phyloP scores from a whole-genome alignment of 2,797 vertebrate genomes.

The Pristis pectinata region DNA sequence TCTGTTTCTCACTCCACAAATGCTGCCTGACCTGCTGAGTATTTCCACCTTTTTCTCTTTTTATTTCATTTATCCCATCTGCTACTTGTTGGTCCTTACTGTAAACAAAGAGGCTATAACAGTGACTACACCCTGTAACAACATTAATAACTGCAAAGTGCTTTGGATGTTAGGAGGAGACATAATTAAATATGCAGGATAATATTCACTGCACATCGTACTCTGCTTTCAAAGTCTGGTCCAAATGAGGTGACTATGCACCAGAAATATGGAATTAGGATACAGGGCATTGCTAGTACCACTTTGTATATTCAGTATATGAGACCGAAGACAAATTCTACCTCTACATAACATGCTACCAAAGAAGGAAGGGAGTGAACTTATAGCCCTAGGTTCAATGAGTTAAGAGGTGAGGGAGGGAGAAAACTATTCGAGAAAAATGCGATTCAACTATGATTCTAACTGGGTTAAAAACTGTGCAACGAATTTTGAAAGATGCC shows the following conservation, averaged over 20 bases:
- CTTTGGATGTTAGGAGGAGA: background rate
- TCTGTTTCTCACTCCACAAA: too few relatives aligned
- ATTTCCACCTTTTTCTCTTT: too few relatives aligned
- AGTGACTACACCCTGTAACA: background rate
- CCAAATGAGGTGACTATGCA: too few relatives aligned
- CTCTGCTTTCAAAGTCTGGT: too few relatives aligned
- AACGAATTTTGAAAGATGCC: background rate
- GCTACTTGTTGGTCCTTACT: background rate
- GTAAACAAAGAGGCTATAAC: background rate
- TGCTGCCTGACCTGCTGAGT: too few relatives aligned
- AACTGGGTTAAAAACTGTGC: background rate
- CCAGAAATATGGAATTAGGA: too few relatives aligned
- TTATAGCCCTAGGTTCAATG: background rate
- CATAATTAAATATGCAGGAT: background rate
- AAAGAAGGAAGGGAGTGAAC: background rate
- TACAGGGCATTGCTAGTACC: too few relatives aligned
- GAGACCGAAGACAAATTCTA: too few relatives aligned
- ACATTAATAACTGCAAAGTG: background rate
- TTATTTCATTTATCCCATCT: background rate
- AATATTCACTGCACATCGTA: too few relatives aligned
- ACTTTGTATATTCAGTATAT: too few relatives aligned
- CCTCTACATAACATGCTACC: too few relatives aligned
- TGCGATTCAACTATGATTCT: slow-evolving; percentile 5
- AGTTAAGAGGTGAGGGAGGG: background rate
- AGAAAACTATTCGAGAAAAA: background rate